Evolutionary conservation across 2,113 vertebrate species (phyloP).

Genomic region (Numenius arquata): DNA sequence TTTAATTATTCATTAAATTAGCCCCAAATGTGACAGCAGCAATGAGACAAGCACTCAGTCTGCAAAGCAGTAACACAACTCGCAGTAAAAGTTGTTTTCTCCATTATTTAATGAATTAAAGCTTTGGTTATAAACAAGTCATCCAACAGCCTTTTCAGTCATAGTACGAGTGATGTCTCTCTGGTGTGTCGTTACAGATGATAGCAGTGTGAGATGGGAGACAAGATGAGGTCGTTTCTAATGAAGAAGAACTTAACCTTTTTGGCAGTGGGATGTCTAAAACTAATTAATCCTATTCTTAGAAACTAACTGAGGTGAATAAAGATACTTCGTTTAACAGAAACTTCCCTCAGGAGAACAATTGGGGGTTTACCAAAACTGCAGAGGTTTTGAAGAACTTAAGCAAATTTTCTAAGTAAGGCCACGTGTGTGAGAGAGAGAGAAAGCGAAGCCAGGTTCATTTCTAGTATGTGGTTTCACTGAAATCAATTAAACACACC

Average conservation of each 20-base stretch:
- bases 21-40: slow-evolving; percentile 18
- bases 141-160: slow-evolving; percentile 38
- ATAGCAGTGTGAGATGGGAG: slow-evolving; percentile 38
- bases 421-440: neutral
- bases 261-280: slow-evolving; percentile 33
- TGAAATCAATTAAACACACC: neutral
- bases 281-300: slow-evolving; percentile 61
- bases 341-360: slow-evolving; percentile 25
- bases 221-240: slow-evolving; percentile 65
- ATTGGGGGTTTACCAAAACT: slow-evolving; percentile 23
- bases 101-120: slow-evolving; percentile 52
- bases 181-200: slow-evolving; percentile 44
- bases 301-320: slow-evolving; percentile 46
- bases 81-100: slow-evolving; percentile 28
- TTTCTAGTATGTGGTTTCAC: neutral
- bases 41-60: neutral
- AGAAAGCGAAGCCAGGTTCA: neutral
- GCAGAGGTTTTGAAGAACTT: slow-evolving; percentile 7
- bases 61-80: neutral
- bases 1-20: slow-evolving; percentile 70
- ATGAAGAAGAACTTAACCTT: slow-evolving; percentile 68
- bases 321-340: neutral
- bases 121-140: slow-evolving; percentile 59
- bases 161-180: slow-evolving; percentile 45
- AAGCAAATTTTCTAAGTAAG: neutral